phyloP scores from a whole-genome alignment of 2,888 invertebrate genomes.

The Eupelmus urozonus region DNA sequence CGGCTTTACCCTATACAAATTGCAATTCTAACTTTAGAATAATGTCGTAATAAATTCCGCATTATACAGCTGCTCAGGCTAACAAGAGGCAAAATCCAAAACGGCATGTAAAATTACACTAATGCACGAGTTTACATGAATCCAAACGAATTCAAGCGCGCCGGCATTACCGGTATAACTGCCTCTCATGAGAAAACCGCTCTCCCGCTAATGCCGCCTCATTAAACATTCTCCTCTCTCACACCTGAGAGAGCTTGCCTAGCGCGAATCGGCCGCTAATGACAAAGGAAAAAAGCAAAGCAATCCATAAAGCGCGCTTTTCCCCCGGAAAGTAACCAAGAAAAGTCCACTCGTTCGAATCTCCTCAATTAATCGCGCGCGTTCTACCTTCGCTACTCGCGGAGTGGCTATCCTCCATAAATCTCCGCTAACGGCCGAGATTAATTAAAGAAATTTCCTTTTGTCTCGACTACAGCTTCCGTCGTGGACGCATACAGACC shows the following conservation, averaged over 20 bases:
- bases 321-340: background rate
- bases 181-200: background rate
- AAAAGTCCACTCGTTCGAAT: conserved; percentile 29
- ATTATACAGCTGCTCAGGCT: too few relatives aligned
- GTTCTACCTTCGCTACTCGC: background rate
- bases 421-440: conserved; percentile 28
- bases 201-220: background rate
- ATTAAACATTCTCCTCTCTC: background rate
- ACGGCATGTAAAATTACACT: too few relatives aligned
- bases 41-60: too few relatives aligned
- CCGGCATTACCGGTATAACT: too few relatives aligned
- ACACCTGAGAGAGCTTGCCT: background rate
- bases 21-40: too few relatives aligned
- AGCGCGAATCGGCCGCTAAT: background rate
- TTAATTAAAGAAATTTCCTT: conserved; percentile 51
- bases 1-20: too few relatives aligned
- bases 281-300: background rate
- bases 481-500: conserved; percentile 6
- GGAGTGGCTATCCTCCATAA: conserved; percentile 7
- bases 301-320: background rate
- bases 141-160: too few relatives aligned
- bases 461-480: conserved; percentile 32
- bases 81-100: too few relatives aligned
- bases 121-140: too few relatives aligned
- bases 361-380: conserved; percentile 45